Evolutionary conservation across 2,113 vertebrate species (phyloP).

Genomic region (Colistium nudipinnis): DNA sequence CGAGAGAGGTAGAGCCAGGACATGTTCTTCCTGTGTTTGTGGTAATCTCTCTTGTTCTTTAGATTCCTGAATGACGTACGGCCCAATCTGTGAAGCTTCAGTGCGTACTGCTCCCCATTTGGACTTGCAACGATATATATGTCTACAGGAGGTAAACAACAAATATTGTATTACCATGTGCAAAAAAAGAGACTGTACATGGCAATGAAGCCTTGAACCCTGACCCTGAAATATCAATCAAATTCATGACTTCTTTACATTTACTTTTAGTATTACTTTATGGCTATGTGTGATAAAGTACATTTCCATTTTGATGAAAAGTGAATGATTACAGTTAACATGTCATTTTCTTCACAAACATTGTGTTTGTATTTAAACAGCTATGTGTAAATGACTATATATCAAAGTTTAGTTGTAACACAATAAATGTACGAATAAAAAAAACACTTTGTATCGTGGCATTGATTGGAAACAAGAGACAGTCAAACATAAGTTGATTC

Average conservation of each 20-base stretch:
- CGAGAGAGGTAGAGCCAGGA: slow-evolving; percentile 98
- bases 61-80: slow-evolving; percentile 95
- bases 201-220: neutral
- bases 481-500: too few species aligned
- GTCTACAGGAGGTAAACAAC: slow-evolving; percentile 78
- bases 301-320: neutral
- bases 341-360: neutral
- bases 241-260: neutral
- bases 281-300: neutral
- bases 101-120: slow-evolving; percentile 87
- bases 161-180: neutral
- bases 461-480: too few species aligned
- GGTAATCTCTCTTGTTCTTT: slow-evolving; percentile 97
- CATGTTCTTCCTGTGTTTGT: slow-evolving; percentile 91
- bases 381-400: neutral
- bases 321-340: neutral
- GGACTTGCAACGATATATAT: slow-evolving; percentile 95
- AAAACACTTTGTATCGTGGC: neutral
- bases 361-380: neutral
- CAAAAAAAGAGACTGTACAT: neutral
- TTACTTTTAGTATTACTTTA: neutral
- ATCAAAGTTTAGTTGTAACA: neutral
- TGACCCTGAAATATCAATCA: neutral
- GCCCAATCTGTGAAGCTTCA: slow-evolving; percentile 94
- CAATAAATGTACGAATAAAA: neutral